Base-by-base conservation (phyloP, 2,797 vertebrate species). In the Odontamblyopus lacepedii region DNA sequence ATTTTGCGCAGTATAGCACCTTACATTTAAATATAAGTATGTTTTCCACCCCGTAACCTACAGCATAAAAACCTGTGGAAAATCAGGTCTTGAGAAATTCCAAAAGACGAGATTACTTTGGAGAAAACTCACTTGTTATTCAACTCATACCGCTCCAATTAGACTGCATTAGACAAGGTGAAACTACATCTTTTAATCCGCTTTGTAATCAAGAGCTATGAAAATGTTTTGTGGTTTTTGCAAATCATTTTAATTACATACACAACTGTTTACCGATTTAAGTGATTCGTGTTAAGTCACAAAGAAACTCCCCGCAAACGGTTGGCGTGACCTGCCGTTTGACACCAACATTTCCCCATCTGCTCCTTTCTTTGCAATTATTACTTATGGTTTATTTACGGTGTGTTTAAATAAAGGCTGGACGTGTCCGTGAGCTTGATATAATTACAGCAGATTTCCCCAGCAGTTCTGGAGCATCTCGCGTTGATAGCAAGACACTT, bases 281-380 rank as follows among this genome's bases (percentile, higher is more conserved):
- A 44, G 32, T 66, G 12, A 53, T 70, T 60, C 13, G 8, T 18
- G 16, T 75, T 12, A 53, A 63, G 38, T 12, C 67, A 57, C 30
- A 78, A 65, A 73, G 56, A 56, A 29, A 65, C 13, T 85, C 84
- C 79, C 81, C 78, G 72, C 76, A 85, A 81, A 80, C 63, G 65
- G 65, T 67, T 67, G 29, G 65, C 2, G 50, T 55, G 48, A 53
- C 65, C 48, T 63, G 61, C 29, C 23, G 13, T 38, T 67, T 26
- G 26, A 67, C 48, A 19, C 15, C 18, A 51, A 27, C 2, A 15
- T 48, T 48, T 48, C 44, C 44, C 44, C 44, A 1, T 73, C 71
- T 65, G 30, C 19, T 63, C 7, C 60, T 35, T 82, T 16, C 56
- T 59, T 12, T 69, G 23, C 67, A 18, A 67, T 75, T 69, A 73